Base-by-base conservation (phyloP, 2,797 vertebrate species). In the Anguilla obscura region DNA sequence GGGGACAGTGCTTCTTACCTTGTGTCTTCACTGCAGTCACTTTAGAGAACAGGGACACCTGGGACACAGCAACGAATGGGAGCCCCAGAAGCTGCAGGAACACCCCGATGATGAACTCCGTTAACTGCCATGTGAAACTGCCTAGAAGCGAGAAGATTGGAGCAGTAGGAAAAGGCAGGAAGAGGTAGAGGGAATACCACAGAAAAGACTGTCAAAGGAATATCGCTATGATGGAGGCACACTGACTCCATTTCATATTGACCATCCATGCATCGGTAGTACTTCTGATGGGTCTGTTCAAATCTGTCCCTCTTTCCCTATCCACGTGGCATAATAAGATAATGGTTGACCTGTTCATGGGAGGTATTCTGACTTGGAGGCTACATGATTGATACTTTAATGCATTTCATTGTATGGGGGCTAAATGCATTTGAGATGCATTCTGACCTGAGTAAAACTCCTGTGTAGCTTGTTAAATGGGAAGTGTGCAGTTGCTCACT, bases 11-110 rank as follows among this genome's bases (percentile, higher is more conserved):
- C 91, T 91, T 88, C 93, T 94, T 87, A 97, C 97, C 97, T 93
- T 97, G 97, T 0, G 96, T 97, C 91, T 91, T 96, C 91, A 96
- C 96, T 8, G 96, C 90, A 0, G 97, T 97, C 60, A 97, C 91
- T 94, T 97, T 97, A 71, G 97, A 97, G 88, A 97, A 97, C 66
- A 97, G 96, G 14, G 97, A 97, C 80, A 97, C 95, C 88, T 97
- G 97, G 50, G 97, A 95, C 18, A 97, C 97, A 0, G 96, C 95
- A 0, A 97, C 96, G 88, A 97, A 97, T 0, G 97, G 97, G 60
- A 97, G 91, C 56, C 97, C 97, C 90, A 97, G 88, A 85, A 97
- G 94, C 92, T 97, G 97, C 89, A 97, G 94, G 89, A 97, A 97
- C 63, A 97, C 95, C 0, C 97, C 97, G 3, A 97, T 93, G 89